These are phyloP conservation scores for Lasioglossum oenotherae DNA, from an alignment of 2,888 invertebrate species.

Conservation along the genomic window DNA sequence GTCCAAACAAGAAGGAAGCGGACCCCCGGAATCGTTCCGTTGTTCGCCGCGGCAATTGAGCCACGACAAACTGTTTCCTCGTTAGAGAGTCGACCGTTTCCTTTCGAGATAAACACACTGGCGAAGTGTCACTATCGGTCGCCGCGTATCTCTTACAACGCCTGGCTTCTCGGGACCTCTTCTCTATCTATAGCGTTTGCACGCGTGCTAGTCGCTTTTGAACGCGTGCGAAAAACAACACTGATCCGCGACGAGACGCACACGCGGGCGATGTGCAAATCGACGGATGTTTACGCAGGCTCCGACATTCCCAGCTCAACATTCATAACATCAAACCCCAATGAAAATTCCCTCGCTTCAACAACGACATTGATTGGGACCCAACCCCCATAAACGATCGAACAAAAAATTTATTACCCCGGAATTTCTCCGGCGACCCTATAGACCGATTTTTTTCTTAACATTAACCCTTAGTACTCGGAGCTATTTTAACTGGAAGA, in stretches of 20 bases:
- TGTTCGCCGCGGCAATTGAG: not conserved
- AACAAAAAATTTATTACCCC: not conserved
- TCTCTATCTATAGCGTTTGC: not conserved
- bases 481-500: too few species aligned
- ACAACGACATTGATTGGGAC: accelerated
- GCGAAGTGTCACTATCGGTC: not conserved
- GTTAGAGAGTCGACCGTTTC: constrained; percentile 11
- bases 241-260: not conserved
- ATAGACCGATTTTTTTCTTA: not conserved
- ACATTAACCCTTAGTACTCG: too few species aligned
- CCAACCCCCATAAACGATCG: not conserved
- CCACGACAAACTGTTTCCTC: constrained; percentile 5
- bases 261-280: not conserved
- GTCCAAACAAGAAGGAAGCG: not conserved
- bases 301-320: not conserved
- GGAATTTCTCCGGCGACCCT: not conserved
- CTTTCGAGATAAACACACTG: constrained; percentile 9
- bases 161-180: not conserved
- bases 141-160: not conserved
- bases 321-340: not conserved
- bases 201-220: not conserved
- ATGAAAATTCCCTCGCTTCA: not conserved
- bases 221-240: not conserved
- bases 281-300: not conserved
- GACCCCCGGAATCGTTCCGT: not conserved